Base-by-base conservation (phyloP, 2,113 vertebrate genomes). In the Macroglossus sobrinus region DNA sequence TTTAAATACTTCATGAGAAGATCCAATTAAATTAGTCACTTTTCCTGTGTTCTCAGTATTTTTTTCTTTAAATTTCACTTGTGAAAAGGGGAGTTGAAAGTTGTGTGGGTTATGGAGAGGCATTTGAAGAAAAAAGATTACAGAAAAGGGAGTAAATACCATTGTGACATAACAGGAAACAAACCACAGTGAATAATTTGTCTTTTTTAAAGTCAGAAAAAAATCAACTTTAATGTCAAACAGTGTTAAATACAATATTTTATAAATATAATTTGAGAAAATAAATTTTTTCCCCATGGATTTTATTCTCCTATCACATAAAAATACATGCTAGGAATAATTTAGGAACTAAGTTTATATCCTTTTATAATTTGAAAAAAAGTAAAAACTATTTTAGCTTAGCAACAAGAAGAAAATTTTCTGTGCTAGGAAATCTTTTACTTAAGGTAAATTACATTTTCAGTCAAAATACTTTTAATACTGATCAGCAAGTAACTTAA, bases 41-140 rank as follows among this genome's bases (percentile, higher is more conserved):
- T 22, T 0, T 1, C 30, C 2, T 66, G 2, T 6, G 22, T 89
- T 40, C 12, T 11, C 26, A 84, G 3, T 80, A 45, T 74, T 26
- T 61, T 47, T 35, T 66, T 50, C 55, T 22, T 9, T 84, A 53
- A 82, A 28, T 53, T 68, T 21, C 45, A 61, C 7, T 7, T 16
- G 8, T 75, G 43, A 45, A 76, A 81, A 81, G 19, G 28, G 22
- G 28, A 55, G 5, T 38, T 76, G 1, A 4, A 35, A 69, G 1
- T 24, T 80, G 3, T 64, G 8, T n/a, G 16, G 13, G 0, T 0
- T 24, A 50, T 21, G 43, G 33, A 40, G 8, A 2, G 2, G 22
- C 8, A 22, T 22, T 47, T 9, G 5, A 35, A 81, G 11, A n/a
- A 38, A 43, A 81, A 87, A 19, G 24, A 55, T 21, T 16, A 33